phyloP scores from a whole-genome alignment of 2,113 vertebrate genomes.

The Zonotrichia leucophrys region DNA sequence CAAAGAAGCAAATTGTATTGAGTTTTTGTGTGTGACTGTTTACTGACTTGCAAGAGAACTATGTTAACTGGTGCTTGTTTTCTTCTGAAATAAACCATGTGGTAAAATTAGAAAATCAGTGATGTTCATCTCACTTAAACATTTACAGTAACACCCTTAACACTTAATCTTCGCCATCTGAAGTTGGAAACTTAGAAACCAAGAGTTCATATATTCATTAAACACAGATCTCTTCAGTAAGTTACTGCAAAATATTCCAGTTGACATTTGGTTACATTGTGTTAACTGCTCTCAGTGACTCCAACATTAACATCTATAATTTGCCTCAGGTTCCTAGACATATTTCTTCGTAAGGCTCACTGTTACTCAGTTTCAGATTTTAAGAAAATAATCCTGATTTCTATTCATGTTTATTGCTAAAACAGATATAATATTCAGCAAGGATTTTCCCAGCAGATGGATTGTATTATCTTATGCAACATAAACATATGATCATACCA shows the following conservation, averaged over 20 bases:
- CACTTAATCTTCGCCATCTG: conserved; percentile 41
- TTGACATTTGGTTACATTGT: conserved; percentile 28
- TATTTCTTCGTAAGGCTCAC: neutral
- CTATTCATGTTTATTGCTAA: neutral
- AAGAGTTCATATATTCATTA: conserved; percentile 1
- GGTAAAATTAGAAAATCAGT: conserved; percentile 51
- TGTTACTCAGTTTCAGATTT: neutral
- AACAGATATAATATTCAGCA: neutral
- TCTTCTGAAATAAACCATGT: conserved; percentile 52
- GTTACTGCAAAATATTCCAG: neutral
- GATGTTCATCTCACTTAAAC: conserved; percentile 38
- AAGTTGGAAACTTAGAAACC: conserved; percentile 25
- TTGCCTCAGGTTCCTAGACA: neutral
- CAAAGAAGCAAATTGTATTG: conserved; percentile 24
- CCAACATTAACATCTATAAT: neutral
- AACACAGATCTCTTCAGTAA: neutral
- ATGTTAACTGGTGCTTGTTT: conserved; percentile 48
- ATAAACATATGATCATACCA: neutral
- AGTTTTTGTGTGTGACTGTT: conserved; percentile 30
- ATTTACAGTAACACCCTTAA: conserved; percentile 42
- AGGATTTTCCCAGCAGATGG: conserved; percentile 33
- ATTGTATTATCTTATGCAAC: neutral
- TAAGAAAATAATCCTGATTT: neutral
- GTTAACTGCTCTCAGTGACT: conserved; percentile 14
- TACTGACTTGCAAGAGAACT: conserved; percentile 44